A percentile compares a stretch with the other conserved stretches of the same genome.
Conservation (phyloP, 2,113 vertebrate species). For the Carassius carassius region DNA sequence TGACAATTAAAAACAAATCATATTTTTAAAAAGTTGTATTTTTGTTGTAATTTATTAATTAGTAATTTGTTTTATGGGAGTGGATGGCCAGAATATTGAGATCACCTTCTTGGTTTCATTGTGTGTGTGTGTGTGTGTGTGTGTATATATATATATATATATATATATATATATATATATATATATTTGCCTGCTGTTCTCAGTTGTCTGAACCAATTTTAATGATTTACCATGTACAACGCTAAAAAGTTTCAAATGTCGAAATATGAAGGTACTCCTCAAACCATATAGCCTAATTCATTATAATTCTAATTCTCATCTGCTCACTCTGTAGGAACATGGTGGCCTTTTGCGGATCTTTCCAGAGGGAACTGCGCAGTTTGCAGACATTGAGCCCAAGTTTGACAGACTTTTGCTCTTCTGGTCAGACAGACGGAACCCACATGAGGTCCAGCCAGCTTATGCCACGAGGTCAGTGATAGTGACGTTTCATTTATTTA, state of each 20-base stretch:
- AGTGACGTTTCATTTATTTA: background rate
- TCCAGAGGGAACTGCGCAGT: constrained; percentile 96
- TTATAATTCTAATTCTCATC: background rate
- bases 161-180: too few relatives aligned
- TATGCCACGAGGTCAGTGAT: constrained; percentile 87
- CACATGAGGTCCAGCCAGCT: constrained; percentile 97
- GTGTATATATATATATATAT: too few relatives aligned
- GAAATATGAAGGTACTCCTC: background rate
- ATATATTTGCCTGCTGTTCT: too few relatives aligned
- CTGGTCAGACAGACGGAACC: constrained; percentile 98
- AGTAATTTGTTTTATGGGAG: too few relatives aligned
- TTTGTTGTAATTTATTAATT: too few relatives aligned
- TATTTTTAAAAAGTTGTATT: too few relatives aligned
- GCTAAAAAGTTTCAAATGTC: background rate
- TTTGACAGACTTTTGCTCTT: constrained; percentile 97
- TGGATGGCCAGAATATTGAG: too few relatives aligned
- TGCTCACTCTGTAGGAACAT: constrained; percentile 79
- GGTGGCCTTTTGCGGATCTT: constrained; percentile 98
- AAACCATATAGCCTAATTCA: background rate
- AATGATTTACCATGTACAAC: background rate
- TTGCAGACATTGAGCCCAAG: constrained; percentile 97
- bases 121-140: too few relatives aligned
- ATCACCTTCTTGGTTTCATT: too few relatives aligned
- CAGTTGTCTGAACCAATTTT: background rate
- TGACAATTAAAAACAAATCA: too few relatives aligned